Percentiles rank a stretch among this genome's conserved stretches.
Conservation (phyloP, 2,888 invertebrate genomes). For the Stegophylla sp. region DNA sequence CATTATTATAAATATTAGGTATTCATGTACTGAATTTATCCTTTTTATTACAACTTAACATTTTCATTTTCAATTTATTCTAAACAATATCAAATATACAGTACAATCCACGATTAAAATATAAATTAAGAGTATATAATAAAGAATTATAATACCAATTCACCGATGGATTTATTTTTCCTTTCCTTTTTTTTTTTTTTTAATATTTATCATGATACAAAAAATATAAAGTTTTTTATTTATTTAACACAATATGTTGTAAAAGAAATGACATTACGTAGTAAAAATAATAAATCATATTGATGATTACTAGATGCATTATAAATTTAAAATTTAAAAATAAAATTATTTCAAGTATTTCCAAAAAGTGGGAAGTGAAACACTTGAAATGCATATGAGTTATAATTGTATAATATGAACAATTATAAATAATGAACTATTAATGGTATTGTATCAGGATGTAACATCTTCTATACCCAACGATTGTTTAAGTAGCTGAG, state of each 20-base stretch:
- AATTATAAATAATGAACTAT: neutral
- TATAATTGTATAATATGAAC: neutral
- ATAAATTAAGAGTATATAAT: neutral
- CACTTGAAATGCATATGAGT: neutral
- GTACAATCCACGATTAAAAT: too few relatives aligned
- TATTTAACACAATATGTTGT: neutral
- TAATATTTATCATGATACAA: neutral
- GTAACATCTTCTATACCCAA: slow-evolving; percentile 69
- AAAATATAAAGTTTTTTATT: neutral
- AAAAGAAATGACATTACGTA: too few relatives aligned
- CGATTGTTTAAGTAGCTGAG: slow-evolving; percentile 79
- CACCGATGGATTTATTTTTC: neutral
- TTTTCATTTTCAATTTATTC: too few relatives aligned
- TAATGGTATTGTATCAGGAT: neutral
- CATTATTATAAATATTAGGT: too few relatives aligned
- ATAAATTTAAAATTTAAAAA: neutral
- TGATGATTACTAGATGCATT: neutral
- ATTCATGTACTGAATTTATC: too few relatives aligned
- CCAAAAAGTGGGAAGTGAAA: neutral
- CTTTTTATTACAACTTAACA: too few relatives aligned
- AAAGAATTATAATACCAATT: neutral
- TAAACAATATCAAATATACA: too few relatives aligned
- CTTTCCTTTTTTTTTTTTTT: neutral
- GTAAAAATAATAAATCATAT: neutral
- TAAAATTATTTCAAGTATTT: neutral